These are phyloP conservation scores for Lasioglossum lativentre DNA, from an alignment of 2,888 invertebrate species.

Conservation along the genomic window DNA sequence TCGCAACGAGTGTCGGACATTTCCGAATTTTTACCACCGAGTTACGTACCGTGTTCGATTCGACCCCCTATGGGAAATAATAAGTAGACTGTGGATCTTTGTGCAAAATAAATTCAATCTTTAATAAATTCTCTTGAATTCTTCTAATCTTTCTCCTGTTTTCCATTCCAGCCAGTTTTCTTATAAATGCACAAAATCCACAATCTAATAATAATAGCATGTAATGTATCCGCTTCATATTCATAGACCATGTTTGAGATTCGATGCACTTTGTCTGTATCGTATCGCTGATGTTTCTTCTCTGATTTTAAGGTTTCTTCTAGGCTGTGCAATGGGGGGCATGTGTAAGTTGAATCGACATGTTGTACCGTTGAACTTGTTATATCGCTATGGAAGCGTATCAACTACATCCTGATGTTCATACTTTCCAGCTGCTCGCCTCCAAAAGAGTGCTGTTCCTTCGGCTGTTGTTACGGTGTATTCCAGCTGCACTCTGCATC, in stretches of 20 bases:
- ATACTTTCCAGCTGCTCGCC: slow-evolving; percentile 87
- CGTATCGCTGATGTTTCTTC: background rate
- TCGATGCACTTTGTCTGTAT: background rate
- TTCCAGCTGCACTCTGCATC: slow-evolving; percentile 86
- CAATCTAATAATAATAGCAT: background rate
- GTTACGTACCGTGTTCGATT: background rate
- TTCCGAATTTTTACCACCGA: background rate
- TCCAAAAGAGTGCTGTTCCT: slow-evolving; percentile 91
- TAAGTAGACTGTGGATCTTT: background rate
- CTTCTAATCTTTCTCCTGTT: background rate
- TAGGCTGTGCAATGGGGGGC: slow-evolving; percentile 80
- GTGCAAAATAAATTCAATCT: background rate
- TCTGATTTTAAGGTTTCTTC: slow-evolving; percentile 75
- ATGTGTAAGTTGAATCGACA: slow-evolving; percentile 75
- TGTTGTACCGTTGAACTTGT: background rate
- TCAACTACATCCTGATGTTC: background rate
- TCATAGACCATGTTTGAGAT: background rate
- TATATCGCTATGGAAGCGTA: background rate
- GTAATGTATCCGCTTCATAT: slow-evolving; percentile 13
- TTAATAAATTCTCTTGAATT: background rate
- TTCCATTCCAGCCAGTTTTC: background rate
- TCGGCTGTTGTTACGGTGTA: slow-evolving; percentile 87
- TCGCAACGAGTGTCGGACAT: slow-evolving; percentile 12
- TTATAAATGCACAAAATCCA: background rate
- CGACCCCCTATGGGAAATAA: background rate